These are phyloP conservation scores for Acanthochromis polyacanthus DNA, from an alignment of 2,113 vertebrate genomes.

Conservation along the genomic window DNA sequence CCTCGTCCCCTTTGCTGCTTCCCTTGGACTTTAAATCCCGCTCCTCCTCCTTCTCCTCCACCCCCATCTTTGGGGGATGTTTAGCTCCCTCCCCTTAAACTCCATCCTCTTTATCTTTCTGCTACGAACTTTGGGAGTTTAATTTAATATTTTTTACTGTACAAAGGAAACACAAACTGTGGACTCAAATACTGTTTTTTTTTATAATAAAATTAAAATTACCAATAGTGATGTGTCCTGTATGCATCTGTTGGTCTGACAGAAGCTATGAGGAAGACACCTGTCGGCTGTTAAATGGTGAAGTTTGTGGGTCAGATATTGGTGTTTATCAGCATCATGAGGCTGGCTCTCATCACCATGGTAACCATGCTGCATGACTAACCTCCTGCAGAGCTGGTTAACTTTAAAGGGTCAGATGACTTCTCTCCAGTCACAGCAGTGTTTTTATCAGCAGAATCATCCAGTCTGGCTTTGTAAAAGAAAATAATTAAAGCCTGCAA, in stretches of 20 bases:
- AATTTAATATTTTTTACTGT: slow-evolving; percentile 90
- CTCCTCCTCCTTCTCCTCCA: slow-evolving; percentile 12
- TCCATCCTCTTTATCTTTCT: slow-evolving; percentile 83
- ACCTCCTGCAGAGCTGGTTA: not conserved
- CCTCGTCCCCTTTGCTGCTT: slow-evolving; percentile 80
- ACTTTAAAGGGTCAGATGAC: not conserved
- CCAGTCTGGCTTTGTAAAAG: too few relatives aligned
- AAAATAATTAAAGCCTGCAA: too few relatives aligned
- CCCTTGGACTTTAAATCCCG: slow-evolving; percentile 68
- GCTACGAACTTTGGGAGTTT: slow-evolving; percentile 83
- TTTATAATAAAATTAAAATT: slow-evolving; percentile 86
- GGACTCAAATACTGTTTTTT: slow-evolving; percentile 86
- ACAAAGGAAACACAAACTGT: slow-evolving; percentile 86
- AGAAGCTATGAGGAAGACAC: not conserved
- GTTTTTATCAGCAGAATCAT: too few relatives aligned
- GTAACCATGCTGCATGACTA: not conserved
- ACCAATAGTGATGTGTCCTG: slow-evolving; percentile 61
- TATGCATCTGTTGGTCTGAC: slow-evolving; percentile 35
- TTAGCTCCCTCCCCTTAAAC: slow-evolving; percentile 69
- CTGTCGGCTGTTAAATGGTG: too few relatives aligned
- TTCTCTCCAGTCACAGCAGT: too few relatives aligned
- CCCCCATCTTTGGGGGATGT: slow-evolving; percentile 35
- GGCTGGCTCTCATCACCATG: not conserved
- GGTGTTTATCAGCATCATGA: not conserved
- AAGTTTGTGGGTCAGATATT: too few relatives aligned